phyloP scores from a whole-genome alignment of 2,888 invertebrate species.

The Leucoptera coffeella region DNA sequence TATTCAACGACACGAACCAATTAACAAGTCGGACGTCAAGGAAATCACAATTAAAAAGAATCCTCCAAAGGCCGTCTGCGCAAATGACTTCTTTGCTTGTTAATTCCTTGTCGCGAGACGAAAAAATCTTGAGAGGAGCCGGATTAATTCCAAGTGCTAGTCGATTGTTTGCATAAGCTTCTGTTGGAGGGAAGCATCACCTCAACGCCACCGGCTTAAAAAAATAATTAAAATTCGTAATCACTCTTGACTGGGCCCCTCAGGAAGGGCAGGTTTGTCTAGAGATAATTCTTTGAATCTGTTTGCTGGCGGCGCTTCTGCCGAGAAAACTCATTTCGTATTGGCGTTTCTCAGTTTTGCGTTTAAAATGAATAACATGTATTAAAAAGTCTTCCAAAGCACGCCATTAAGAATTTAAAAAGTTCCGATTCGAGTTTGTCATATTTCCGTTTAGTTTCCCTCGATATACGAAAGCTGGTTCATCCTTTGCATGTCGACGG shows the following conservation, averaged over 20 bases:
- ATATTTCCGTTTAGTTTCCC: slow-evolving; percentile 30
- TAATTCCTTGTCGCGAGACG: slow-evolving; percentile 47
- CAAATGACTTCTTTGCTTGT: slow-evolving; percentile 54
- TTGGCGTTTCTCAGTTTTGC: slow-evolving; percentile 2
- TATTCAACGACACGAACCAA: slow-evolving; percentile 40
- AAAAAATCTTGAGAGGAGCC: slow-evolving; percentile 27
- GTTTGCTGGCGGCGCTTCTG: too few species aligned
- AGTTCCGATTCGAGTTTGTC: too few species aligned
- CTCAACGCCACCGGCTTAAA: slow-evolving; percentile 51
- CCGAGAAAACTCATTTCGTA: neutral
- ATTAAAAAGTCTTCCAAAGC: too few species aligned
- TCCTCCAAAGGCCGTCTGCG: slow-evolving; percentile 47
- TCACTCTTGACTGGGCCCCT: slow-evolving; percentile 48
- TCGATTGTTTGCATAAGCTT: slow-evolving; percentile 53
- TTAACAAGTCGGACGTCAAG: slow-evolving; percentile 40
- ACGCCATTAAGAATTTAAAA: too few species aligned
- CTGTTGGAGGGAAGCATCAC: slow-evolving; percentile 44
- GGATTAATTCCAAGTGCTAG: slow-evolving; percentile 53
- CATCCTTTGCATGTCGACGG: slow-evolving; percentile 46
- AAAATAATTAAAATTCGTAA: slow-evolving; percentile 55
- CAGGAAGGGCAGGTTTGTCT: slow-evolving; percentile 18
- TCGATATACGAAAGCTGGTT: slow-evolving; percentile 44
- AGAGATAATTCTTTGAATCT: too few species aligned
- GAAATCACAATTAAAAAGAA: slow-evolving; percentile 49
- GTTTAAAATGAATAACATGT: too few species aligned